A percentile compares a stretch with the other conserved stretches of the same genome.
phyloP scores from a whole-genome alignment of 2,797 vertebrate species.

The Enteromius fasciolatus region DNA sequence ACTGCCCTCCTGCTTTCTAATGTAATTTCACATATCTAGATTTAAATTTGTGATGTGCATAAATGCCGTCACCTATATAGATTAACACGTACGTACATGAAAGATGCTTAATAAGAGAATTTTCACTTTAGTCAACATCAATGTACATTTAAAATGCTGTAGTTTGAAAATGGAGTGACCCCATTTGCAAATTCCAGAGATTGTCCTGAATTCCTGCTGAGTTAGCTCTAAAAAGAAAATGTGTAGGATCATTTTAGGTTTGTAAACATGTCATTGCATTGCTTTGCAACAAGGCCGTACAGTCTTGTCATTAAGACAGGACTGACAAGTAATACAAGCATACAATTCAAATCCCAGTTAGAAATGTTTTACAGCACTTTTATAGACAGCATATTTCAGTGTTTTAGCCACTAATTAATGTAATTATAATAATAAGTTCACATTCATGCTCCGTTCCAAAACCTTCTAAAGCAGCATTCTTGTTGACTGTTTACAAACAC shows the following conservation, averaged over 20 bases:
- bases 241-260: neutral
- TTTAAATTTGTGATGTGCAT: neutral
- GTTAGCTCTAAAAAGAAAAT: neutral
- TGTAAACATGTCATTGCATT: conserved; percentile 24
- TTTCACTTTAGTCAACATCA: neutral
- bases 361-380: conserved; percentile 11
- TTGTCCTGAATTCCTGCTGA: conserved; percentile 1
- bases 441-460: conserved; percentile 20
- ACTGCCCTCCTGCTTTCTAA: conserved; percentile 2
- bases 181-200: conserved; percentile 2
- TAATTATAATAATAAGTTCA: conserved; percentile 19
- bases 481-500: neutral
- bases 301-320: neutral
- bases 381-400: conserved; percentile 14
- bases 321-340: conserved; percentile 27
- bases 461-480: neutral
- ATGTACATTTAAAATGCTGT: neutral
- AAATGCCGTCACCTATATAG: conserved; percentile 15
- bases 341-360: conserved; percentile 16
- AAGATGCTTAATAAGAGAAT: neutral
- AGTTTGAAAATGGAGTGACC: neutral
- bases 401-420: neutral
- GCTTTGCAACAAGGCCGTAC: conserved; percentile 14
- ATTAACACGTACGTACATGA: conserved; percentile 7
- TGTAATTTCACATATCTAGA: conserved; percentile 23